Conservation (phyloP, 2,888 invertebrate species). For the Chrysolina haemoptera region DNA sequence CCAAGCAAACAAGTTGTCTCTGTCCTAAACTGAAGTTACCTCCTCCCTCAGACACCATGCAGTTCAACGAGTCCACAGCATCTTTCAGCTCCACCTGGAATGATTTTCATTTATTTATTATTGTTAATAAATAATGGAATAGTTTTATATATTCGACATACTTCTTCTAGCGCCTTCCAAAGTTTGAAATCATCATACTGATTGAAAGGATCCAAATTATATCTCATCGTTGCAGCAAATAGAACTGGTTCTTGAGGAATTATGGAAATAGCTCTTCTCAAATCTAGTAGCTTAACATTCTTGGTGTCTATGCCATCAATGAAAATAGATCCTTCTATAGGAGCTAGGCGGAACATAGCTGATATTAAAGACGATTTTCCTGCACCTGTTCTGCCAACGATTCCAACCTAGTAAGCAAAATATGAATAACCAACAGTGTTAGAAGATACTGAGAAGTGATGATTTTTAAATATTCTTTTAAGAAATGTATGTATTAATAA, state of each 20-base stretch:
- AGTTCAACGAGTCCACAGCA: slow-evolving; percentile 76
- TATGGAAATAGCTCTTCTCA: slow-evolving; percentile 88
- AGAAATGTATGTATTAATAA: too few relatives aligned
- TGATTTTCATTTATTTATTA: too few relatives aligned
- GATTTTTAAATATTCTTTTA: too few relatives aligned
- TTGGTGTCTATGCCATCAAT: slow-evolving; percentile 84
- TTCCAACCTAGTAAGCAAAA: slow-evolving; percentile 76
- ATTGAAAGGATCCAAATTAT: slow-evolving; percentile 89
- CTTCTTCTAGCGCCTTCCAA: slow-evolving; percentile 84
- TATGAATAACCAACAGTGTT: not conserved
- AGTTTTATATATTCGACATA: too few relatives aligned
- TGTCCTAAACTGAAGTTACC: slow-evolving; percentile 91
- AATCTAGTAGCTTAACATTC: slow-evolving; percentile 82
- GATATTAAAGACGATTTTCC: slow-evolving; percentile 89
- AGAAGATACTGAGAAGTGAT: too few relatives aligned
- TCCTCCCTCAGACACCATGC: slow-evolving; percentile 82
- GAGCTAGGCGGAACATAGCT: slow-evolving; percentile 87
- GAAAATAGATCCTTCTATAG: slow-evolving; percentile 81
- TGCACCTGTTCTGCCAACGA: slow-evolving; percentile 91
- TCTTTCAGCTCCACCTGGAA: slow-evolving; percentile 84
- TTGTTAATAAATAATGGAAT: too few relatives aligned
- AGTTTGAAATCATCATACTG: slow-evolving; percentile 81
- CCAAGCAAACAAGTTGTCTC: slow-evolving; percentile 87
- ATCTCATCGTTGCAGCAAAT: slow-evolving; percentile 87
- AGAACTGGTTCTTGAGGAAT: slow-evolving; percentile 94